Base-by-base conservation (phyloP, 2,797 vertebrate genomes). In the Helostoma temminkii region DNA sequence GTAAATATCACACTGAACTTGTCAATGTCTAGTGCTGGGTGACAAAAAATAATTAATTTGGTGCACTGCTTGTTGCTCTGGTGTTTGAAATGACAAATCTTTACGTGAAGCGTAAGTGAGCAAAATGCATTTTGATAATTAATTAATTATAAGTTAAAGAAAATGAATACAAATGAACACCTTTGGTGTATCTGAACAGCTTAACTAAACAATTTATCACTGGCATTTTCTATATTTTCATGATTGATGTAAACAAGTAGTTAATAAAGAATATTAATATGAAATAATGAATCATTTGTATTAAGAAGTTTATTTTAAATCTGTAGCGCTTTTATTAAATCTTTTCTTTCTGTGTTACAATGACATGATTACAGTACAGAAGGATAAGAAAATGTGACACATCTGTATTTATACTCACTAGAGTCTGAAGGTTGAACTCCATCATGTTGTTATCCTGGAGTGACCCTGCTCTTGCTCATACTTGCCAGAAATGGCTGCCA, bases 401-500 rank as follows among this genome's bases (percentile, higher is more conserved):
- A 32, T 19, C 21, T 71, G 7, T 10, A 37, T 63, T 39, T 53
- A 6, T 50, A 45, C 15, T 54, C 1, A 0, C 10, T 6, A 2
- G 3, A 53, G 41, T 64, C 36, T 57, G 5, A 45, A 69, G 50
- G 76, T 36, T 47, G 71, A 19, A 68, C 52, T 48, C 10, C 37
- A 66, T 65, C 46, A 43, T 24, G 57, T 30, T 66, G 19, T 37
- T 19, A 54, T 72, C 28, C 32, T 61, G 32, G 8, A 47, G 49
- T 57, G 83, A 80, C 53, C 59, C 36, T 68, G 32, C 22, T 64
- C 56, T 36, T 66, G 47, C 57, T 79, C 32, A 36, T 60, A 42
- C 62, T 76, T 61, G 39, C 50, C 56, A 70, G 53, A 74, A 74
- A 71, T 62, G 45, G 59, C 76, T 61, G 56, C 72, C 63, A 59